Conservation (phyloP, 1,140 invertebrate genomes). For the Cotesia glomerata region DNA sequence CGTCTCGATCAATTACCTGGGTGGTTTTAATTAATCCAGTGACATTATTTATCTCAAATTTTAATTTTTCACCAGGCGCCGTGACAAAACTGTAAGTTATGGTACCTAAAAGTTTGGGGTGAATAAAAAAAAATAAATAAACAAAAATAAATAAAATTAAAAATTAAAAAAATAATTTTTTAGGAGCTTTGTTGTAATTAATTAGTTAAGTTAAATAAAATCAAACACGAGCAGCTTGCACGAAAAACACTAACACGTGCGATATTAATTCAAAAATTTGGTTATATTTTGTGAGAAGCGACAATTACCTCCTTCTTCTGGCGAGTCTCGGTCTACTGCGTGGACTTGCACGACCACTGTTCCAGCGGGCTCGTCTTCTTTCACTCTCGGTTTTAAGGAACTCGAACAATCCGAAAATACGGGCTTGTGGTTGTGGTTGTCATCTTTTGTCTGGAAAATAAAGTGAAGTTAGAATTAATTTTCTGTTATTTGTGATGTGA, state of each 20-base stretch:
- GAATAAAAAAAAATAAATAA: slow-evolving; percentile 8
- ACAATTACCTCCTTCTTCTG: slow-evolving; percentile 71
- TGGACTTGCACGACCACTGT: slow-evolving; percentile 70
- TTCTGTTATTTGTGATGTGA: too few relatives aligned
- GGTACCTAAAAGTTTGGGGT: slow-evolving; percentile 53
- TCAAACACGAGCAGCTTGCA: too few relatives aligned
- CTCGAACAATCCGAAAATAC: slow-evolving; percentile 72
- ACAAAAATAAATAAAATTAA: not conserved
- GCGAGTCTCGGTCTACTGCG: slow-evolving; percentile 70
- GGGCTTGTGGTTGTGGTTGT: slow-evolving; percentile 75
- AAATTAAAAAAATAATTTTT: not conserved
- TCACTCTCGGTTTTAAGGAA: slow-evolving; percentile 66
- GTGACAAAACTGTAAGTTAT: slow-evolving; percentile 82
- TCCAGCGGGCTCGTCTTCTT: slow-evolving; percentile 70
- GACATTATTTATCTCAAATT: slow-evolving; percentile 78
- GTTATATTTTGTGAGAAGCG: too few relatives aligned
- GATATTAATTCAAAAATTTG: too few relatives aligned
- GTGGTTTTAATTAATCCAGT: slow-evolving; percentile 79
- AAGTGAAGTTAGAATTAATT: too few relatives aligned
- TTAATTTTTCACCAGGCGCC: slow-evolving; percentile 73
- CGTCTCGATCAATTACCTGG: slow-evolving; percentile 82
- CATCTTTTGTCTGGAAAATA: slow-evolving; percentile 23
- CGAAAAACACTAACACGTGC: too few relatives aligned
- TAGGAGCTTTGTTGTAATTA: too few relatives aligned
- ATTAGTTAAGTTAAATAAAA: too few relatives aligned